A percentile compares a stretch with the other conserved stretches of the same genome.
Conservation (phyloP, 30 jellyfish, hydroid and myxozoan species). For the Cassiopea xamachana region DNA sequence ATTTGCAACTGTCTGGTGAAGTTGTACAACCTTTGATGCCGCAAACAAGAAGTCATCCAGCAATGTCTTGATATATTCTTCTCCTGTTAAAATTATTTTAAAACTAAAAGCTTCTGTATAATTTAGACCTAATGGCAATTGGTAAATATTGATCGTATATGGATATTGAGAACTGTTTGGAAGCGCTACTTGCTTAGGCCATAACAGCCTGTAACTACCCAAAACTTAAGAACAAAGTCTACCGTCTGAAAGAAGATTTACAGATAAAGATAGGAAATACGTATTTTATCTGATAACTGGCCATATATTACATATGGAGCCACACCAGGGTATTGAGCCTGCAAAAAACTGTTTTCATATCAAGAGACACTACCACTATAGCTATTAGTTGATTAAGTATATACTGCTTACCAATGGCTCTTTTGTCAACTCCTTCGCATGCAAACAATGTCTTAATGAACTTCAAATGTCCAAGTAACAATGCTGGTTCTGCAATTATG, state of each 20-base stretch:
- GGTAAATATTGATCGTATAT: too few species aligned
- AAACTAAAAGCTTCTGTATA: background rate
- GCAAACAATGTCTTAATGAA: constrained; percentile 74
- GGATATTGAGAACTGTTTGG: background rate
- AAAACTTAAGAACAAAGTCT: background rate
- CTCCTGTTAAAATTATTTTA: constrained; percentile 7
- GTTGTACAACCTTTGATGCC: constrained; percentile 85
- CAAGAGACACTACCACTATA: too few species aligned
- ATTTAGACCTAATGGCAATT: too few species aligned
- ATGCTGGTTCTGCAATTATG: constrained; percentile 50
- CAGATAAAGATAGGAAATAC: too few species aligned
- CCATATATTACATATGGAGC: too few species aligned
- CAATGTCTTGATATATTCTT: constrained; percentile 56
- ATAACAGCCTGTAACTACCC: background rate
- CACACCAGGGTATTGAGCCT: too few species aligned
- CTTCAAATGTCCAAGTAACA: constrained; percentile 84
- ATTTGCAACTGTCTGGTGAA: constrained; percentile 63
- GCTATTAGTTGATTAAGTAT: too few species aligned
- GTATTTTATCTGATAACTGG: too few species aligned
- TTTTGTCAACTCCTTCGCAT: constrained; percentile 86
- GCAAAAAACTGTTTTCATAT: too few species aligned
- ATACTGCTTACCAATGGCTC: constrained; percentile 45
- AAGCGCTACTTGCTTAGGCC: background rate
- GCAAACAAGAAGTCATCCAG: constrained; percentile 89
- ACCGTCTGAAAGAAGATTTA: background rate